Conservation (phyloP, 2,797 vertebrate species). For the Pteronotus mesoamericanus region DNA sequence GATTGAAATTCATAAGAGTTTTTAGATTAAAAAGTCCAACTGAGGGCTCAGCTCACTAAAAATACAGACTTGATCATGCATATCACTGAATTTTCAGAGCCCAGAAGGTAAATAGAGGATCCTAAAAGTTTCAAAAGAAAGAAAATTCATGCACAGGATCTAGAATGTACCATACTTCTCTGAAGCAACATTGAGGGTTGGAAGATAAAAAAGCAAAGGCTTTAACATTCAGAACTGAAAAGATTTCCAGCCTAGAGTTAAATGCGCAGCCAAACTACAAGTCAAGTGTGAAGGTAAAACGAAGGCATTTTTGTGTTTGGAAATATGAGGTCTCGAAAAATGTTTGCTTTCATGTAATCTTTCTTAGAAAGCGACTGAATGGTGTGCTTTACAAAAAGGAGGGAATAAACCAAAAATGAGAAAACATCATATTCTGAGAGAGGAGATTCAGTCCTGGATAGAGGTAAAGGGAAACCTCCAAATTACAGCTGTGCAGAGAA, state of each 20-base stretch:
- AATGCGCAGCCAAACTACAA: neutral
- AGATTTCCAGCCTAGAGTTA: neutral
- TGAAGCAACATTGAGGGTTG: neutral
- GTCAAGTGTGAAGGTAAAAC: neutral
- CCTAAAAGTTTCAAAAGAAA: neutral
- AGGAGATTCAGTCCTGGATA: neutral
- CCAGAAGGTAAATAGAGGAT: neutral
- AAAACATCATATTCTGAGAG: neutral
- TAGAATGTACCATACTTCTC: neutral
- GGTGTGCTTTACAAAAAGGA: neutral
- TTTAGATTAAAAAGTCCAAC: neutral
- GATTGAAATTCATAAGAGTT: neutral
- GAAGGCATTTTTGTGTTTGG: neutral
- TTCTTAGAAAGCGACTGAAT: constrained; percentile 1
- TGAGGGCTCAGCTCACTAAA: neutral
- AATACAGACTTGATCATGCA: neutral
- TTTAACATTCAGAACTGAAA: neutral
- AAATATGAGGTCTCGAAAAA: neutral
- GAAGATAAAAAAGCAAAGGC: neutral
- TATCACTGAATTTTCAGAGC: neutral
- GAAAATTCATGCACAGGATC: neutral
- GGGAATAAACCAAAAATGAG: neutral
- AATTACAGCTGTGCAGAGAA: neutral
- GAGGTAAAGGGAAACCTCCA: neutral
- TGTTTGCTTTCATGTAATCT: neutral